These are phyloP conservation scores for Mesocentrotus franciscanus DNA, from an alignment of 53 echinoderm and acorn worm genomes.

Conservation along the genomic window DNA sequence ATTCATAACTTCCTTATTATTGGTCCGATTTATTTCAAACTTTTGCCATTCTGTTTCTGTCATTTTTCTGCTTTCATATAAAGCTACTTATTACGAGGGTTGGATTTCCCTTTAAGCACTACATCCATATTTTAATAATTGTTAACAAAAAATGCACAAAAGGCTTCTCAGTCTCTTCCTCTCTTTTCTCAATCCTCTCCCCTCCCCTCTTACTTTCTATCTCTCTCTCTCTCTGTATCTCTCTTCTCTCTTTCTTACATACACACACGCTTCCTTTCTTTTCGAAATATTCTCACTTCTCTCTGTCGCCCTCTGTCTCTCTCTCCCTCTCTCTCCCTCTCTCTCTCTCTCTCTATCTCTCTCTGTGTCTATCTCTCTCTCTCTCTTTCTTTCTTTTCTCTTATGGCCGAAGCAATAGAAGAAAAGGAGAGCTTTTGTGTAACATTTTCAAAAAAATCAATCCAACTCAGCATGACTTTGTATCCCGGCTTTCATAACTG, in stretches of 20 bases:
- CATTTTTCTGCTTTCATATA: no score
- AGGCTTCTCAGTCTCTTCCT: no score
- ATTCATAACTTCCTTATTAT: no score
- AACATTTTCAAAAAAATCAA: neutral
- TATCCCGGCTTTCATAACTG: neutral
- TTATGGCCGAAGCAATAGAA: neutral
- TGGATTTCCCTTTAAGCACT: no score
- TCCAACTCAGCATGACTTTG: neutral
- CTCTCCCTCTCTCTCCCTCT: neutral
- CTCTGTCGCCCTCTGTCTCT: neutral
- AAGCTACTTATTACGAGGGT: no score
- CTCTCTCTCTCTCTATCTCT: neutral
- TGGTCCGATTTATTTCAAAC: no score
- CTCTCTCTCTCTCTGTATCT: accelerated
- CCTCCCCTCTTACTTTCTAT: neutral
- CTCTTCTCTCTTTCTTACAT: neutral
- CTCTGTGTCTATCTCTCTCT: neutral
- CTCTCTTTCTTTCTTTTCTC: neutral
- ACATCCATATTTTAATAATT: no score
- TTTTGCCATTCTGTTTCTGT: no score
- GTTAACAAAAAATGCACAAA: no score
- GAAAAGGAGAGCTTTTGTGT: neutral
- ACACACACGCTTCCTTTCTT: no score
- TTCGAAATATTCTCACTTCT: neutral
- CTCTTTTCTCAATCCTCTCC: no score